phyloP scores from a whole-genome alignment of 2,797 vertebrate species.

The Muscicapa comitata region DNA sequence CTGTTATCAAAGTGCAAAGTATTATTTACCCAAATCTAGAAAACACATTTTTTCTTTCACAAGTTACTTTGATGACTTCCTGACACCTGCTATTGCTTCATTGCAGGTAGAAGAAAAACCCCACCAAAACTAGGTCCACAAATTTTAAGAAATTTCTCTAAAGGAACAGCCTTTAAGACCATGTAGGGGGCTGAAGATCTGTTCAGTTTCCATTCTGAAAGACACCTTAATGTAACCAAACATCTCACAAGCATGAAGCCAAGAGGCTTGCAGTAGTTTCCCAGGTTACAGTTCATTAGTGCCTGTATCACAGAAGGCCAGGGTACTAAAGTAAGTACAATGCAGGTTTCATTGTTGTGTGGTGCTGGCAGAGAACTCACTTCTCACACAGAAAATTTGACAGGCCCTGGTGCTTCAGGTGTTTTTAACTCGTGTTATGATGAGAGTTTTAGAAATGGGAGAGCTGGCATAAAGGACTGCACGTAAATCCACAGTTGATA shows the following conservation, averaged over 20 bases:
- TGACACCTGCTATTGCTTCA: not conserved
- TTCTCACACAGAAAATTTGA: not conserved
- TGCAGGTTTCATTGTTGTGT: not conserved
- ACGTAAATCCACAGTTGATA: not conserved
- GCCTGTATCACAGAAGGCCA: not conserved
- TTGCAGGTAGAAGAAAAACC: not conserved
- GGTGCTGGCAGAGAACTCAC: not conserved
- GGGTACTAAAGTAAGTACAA: not conserved
- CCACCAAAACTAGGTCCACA: not conserved
- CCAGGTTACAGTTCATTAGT: slow-evolving; percentile 49
- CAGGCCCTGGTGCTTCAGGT: not conserved
- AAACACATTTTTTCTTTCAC: not conserved
- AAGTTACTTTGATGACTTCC: not conserved
- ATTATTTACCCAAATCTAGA: not conserved
- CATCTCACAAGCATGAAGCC: not conserved
- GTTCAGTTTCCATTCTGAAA: not conserved
- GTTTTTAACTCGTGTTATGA: slow-evolving; percentile 9
- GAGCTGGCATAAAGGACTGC: not conserved
- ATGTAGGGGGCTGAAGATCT: not conserved
- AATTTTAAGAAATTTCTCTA: not conserved
- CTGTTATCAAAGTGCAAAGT: not conserved
- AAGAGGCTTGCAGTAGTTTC: slow-evolving; percentile 13
- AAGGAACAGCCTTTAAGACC: not conserved
- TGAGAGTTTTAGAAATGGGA: not conserved
- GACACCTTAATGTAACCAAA: not conserved